A percentile compares a stretch with the other conserved stretches of the same genome.
These are phyloP conservation scores for Umimayanthus chanpuru DNA, from an alignment of 92 coral and sea anemone genomes.

Conservation along the genomic window DNA sequence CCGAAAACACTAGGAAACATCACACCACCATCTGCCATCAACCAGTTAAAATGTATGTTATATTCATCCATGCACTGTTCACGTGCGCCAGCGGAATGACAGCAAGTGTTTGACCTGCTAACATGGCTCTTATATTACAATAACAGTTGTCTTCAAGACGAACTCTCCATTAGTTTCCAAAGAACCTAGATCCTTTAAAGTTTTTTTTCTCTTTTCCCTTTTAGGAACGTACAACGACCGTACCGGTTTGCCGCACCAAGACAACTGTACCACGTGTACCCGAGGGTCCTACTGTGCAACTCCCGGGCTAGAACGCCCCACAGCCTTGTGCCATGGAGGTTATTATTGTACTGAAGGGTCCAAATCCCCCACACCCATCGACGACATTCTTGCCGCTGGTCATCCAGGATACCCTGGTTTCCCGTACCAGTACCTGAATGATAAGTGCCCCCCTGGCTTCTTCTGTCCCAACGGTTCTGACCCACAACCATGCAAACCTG, in stretches of 20 bases:
- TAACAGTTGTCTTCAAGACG: no score
- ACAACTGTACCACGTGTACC: slow-evolving; percentile 83
- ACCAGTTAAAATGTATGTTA: no score
- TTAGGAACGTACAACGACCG: slow-evolving; percentile 84
- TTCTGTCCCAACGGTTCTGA: slow-evolving; percentile 87
- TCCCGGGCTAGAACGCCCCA: slow-evolving; percentile 75
- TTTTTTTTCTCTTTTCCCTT: no score
- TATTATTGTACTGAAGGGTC: slow-evolving; percentile 88
- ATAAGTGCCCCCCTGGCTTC: slow-evolving; percentile 97
- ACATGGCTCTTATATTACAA: no score
- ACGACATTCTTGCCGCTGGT: slow-evolving; percentile 66
- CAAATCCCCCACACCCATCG: slow-evolving; percentile 74
- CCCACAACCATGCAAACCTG: slow-evolving; percentile 87
- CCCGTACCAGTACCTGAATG: slow-evolving; percentile 78
- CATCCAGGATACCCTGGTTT: slow-evolving; percentile 58
- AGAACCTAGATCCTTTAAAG: background rate
- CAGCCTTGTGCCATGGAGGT: slow-evolving; percentile 88
- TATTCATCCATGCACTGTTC: no score
- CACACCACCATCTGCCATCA: no score
- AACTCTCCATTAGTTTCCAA: background rate
- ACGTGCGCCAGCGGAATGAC: no score
- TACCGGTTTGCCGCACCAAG: slow-evolving; percentile 68
- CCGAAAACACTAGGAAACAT: no score
- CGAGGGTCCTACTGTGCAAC: slow-evolving; percentile 86
- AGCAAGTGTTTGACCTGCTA: no score